Evolutionary conservation across 2,797 vertebrate genomes (phyloP).

Genomic region (Macrochelys suwanniensis): DNA sequence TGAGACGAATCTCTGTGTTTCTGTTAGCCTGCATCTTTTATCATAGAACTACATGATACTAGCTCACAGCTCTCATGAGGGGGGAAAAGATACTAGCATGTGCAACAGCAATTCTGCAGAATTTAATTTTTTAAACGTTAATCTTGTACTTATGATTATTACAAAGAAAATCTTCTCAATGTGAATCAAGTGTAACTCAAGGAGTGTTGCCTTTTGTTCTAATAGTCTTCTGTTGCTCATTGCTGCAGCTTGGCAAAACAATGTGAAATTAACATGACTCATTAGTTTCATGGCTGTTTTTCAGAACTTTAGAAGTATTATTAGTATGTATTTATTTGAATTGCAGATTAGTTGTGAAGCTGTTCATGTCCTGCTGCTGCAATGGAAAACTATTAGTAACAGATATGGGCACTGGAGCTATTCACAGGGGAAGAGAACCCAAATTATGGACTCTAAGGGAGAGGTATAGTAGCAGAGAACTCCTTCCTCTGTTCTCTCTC

Average conservation of each 20-base stretch:
- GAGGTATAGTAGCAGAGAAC: neutral
- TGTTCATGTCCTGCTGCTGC: neutral
- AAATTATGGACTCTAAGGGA: neutral
- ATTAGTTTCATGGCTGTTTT: neutral
- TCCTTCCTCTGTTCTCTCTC: too few species aligned
- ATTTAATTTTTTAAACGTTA: neutral
- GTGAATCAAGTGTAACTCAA: neutral
- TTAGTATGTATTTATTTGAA: neutral
- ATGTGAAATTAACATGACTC: neutral
- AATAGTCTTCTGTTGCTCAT: neutral
- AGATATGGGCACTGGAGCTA: neutral
- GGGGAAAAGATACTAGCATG: neutral
- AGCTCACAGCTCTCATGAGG: neutral
- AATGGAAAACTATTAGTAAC: neutral
- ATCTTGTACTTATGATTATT: neutral
- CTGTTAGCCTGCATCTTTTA: neutral
- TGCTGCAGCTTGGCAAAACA: neutral
- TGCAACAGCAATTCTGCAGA: neutral
- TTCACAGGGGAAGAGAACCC: neutral
- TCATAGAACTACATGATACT: neutral
- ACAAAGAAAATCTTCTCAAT: constrained; percentile 11
- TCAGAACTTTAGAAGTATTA: neutral
- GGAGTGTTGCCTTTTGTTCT: neutral
- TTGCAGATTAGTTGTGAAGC: neutral
- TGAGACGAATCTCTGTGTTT: neutral